Evolutionary conservation across 2,888 invertebrate genomes (phyloP), one percentile per base, ranked within the genome.

Genomic region (Zygothrica quintamaculata): DNA sequence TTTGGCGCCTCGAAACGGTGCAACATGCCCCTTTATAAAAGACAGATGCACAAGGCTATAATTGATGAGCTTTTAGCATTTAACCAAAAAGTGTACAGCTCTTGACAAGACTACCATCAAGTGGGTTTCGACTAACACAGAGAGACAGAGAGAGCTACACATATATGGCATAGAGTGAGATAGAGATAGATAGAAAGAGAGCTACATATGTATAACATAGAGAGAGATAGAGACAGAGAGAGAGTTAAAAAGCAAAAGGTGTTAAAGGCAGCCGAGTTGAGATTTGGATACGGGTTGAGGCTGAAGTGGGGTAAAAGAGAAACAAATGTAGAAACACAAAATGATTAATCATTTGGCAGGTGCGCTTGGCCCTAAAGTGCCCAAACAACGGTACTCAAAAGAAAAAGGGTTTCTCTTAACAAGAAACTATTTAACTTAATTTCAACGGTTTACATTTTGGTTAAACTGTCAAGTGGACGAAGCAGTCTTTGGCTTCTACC

Each of bases 331-430:
- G 18, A 3, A 53, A 59, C 60, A 75, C 70, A 77, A 84, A 86
- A 87, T 88, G 89, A 89, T 89, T 89, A 89, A 89, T 89, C 88
- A 89, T 89, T 88, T 88, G 88, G 89, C 89, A 89, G 89, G 89
- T 89, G 89, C 77, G 64, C 36, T 67, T 66, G 55, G 39, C 25
- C 25, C 18, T 25, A n/a, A 5, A 31, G 51, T 40, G 33, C n/a
- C n/a, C n/a, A n/a, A n/a, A n/a, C 61, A 75, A 78, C 80, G 77
- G 84, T 79, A 79, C 68, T 66, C 60, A 43, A 68, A 34, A 69
- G 47, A 68, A 34, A 69, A 66, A 74, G 77, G 77, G 76, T 76
- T 55, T 60, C 56, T 67, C 70, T 85, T 87, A 87, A 87, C 87
- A 72, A 87, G 86, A 87, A 87, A 80, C 88, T 87, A 82, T 87